Evolutionary conservation across 1,140 invertebrate species (phyloP).

Genomic region (Fopius arisanus): DNA sequence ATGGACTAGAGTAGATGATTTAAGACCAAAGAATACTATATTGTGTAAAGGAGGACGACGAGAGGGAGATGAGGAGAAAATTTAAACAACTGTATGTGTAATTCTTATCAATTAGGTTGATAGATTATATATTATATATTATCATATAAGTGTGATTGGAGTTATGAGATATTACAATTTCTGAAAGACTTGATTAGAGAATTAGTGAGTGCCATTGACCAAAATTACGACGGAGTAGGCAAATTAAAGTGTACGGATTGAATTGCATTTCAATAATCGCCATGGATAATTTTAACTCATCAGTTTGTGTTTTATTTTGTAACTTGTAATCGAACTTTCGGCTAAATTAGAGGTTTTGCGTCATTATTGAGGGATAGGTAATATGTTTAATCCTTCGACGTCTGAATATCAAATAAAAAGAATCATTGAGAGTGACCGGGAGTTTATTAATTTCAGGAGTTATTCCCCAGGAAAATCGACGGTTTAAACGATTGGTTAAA

Average conservation of each 20-base stretch:
- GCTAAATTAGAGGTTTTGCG: background rate
- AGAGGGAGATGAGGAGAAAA: background rate
- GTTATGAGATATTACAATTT: background rate
- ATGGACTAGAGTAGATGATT: slow-evolving; percentile 36
- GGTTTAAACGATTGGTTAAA: background rate
- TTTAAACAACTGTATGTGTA: slow-evolving; percentile 1
- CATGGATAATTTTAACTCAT: background rate
- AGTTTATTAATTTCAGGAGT: background rate
- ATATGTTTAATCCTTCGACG: background rate
- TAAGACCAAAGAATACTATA: slow-evolving; percentile 54
- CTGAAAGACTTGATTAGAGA: background rate
- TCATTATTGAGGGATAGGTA: slow-evolving; percentile 2
- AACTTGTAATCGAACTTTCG: background rate
- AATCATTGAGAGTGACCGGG: background rate
- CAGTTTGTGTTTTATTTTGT: background rate
- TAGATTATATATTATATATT: slow-evolving; percentile 9
- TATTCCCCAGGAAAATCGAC: background rate
- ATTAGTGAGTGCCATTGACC: slow-evolving; percentile 16
- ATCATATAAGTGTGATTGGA: slow-evolving; percentile 3
- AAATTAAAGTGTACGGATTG: background rate
- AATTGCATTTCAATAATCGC: slow-evolving; percentile 9
- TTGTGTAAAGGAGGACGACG: slow-evolving; percentile 39
- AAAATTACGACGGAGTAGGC: background rate
- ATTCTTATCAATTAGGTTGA: slow-evolving; percentile 5
- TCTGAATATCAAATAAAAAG: slow-evolving; percentile 11